Evolutionary conservation across 2,797 vertebrate species (phyloP).

Genomic region (Morelia viridis): DNA sequence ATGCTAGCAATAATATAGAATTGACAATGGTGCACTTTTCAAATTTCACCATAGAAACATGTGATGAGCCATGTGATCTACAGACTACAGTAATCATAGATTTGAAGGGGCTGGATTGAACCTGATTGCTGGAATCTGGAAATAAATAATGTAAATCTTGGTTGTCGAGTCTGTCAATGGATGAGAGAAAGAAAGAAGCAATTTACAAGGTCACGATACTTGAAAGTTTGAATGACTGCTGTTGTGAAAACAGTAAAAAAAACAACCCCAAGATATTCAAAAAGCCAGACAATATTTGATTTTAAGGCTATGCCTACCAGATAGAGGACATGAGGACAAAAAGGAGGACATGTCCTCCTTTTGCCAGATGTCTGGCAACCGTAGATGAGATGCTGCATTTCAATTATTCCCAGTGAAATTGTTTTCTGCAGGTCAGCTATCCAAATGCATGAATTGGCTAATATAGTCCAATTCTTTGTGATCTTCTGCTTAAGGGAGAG

Average conservation of each 20-base stretch:
- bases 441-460: background rate
- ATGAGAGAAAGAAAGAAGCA: background rate
- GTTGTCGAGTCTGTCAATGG: too few relatives aligned
- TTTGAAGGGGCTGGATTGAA: background rate
- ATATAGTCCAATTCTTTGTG: background rate
- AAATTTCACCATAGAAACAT: background rate
- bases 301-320: background rate
- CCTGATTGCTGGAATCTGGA: background rate
- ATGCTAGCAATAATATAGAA: background rate
- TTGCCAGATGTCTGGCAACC: background rate
- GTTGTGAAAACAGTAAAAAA: background rate
- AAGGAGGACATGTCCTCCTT: background rate
- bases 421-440: background rate
- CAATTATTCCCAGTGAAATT: background rate
- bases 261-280: background rate
- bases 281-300: background rate
- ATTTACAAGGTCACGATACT: background rate
- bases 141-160: background rate
- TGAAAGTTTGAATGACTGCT: background rate
- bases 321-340: background rate
- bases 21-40: background rate
- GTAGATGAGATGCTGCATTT: background rate
- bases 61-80: background rate
- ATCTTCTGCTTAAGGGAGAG: background rate
- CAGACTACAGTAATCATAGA: background rate